Evolutionary conservation across 1,140 invertebrate genomes (phyloP).

Genomic region (Bicyclus anynana): DNA sequence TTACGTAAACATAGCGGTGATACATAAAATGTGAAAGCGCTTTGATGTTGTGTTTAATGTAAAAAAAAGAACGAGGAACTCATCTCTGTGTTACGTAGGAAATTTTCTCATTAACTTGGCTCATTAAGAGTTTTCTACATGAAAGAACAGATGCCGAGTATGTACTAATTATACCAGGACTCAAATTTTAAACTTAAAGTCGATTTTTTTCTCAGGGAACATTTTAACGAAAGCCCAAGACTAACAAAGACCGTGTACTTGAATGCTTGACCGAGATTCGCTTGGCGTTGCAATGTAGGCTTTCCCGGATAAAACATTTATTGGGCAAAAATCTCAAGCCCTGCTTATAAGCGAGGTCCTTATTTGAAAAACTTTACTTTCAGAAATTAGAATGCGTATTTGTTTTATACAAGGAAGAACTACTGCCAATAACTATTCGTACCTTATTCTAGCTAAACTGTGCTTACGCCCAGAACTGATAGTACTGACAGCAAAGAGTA

Average conservation of each 20-base stretch:
- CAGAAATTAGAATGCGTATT: too few relatives aligned
- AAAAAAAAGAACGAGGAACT: conserved; percentile 6
- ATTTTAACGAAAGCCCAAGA: not conserved
- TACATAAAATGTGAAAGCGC: conserved; percentile 42
- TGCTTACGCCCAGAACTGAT: too few relatives aligned
- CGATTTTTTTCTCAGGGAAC: not conserved
- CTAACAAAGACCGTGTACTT: not conserved
- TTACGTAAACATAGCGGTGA: conserved; percentile 20
- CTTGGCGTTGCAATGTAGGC: not conserved
- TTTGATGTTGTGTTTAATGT: conserved; percentile 18
- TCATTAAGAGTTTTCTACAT: not conserved
- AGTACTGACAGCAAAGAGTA: too few relatives aligned
- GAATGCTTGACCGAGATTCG: not conserved
- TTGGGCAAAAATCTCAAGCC: not conserved
- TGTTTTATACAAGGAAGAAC: too few relatives aligned
- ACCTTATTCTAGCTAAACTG: too few relatives aligned
- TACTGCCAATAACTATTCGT: too few relatives aligned
- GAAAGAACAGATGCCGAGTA: not conserved
- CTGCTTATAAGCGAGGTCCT: not conserved
- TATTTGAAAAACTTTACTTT: too few relatives aligned
- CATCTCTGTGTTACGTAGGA: conserved; percentile 2
- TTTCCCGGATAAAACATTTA: not conserved
- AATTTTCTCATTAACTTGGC: not conserved
- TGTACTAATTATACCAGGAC: too few relatives aligned
- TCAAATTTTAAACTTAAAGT: not conserved